Evolutionary conservation across 30 jellyfish, hydroid and myxozoan species (phyloP).

Genomic region (Nemopilema nomurai): DNA sequence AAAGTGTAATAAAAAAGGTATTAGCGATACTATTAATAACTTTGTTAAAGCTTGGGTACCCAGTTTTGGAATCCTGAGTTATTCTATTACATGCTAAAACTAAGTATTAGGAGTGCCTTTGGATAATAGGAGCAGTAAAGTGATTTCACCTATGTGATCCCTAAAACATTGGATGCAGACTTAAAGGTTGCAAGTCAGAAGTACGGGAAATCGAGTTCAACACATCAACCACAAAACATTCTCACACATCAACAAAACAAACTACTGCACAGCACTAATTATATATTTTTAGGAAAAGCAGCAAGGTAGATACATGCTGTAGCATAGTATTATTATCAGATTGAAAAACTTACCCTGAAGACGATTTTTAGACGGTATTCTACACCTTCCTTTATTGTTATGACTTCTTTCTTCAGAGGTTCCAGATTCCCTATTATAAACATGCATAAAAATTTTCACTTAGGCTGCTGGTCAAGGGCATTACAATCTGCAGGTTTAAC

Average conservation of each 20-base stretch:
- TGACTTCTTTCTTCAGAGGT: slow-evolving; percentile 40
- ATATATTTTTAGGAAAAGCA: background rate
- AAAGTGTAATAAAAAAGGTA: slow-evolving; percentile 51
- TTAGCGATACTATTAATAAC: slow-evolving; percentile 57
- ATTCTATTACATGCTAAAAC: too few species aligned
- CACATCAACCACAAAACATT: too few species aligned
- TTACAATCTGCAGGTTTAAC: background rate
- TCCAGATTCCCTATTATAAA: slow-evolving; percentile 72
- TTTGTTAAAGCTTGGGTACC: too few species aligned
- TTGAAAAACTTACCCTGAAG: slow-evolving; percentile 67
- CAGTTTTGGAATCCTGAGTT: background rate
- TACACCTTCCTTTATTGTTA: slow-evolving; percentile 87
- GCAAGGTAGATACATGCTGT: background rate
- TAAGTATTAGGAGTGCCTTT: too few species aligned
- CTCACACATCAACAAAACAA: too few species aligned
- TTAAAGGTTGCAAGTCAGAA: too few species aligned
- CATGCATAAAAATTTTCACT: too few species aligned
- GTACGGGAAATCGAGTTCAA: too few species aligned
- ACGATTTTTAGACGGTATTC: slow-evolving; percentile 70
- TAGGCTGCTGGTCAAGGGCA: background rate
- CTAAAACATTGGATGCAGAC: too few species aligned
- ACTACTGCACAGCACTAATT: background rate
- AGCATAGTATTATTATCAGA: background rate
- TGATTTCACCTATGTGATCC: too few species aligned
- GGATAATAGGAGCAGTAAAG: too few species aligned